phyloP scores from a whole-genome alignment of 2,888 invertebrate genomes.

The Margaritifera margaritifera region DNA sequence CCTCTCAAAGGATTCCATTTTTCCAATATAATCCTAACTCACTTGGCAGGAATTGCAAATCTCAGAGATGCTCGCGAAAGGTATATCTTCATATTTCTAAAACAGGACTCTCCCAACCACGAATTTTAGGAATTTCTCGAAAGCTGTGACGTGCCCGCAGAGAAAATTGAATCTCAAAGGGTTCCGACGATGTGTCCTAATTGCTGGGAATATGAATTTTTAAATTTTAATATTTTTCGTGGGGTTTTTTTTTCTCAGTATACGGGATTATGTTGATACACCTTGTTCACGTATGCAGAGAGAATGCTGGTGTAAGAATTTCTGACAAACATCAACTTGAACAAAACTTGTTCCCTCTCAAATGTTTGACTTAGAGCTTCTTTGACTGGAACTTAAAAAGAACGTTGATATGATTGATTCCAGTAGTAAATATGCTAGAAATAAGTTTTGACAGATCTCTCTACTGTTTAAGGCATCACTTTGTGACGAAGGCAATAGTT shows the following conservation, averaged over 20 bases:
- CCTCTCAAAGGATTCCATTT: conserved; percentile 25
- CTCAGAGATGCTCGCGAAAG: conserved; percentile 21
- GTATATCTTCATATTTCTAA: conserved; percentile 12
- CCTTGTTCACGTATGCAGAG: conserved; percentile 30
- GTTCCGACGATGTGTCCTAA: conserved; percentile 5
- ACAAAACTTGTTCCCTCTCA: conserved; percentile 13
- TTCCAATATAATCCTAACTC: conserved; percentile 24
- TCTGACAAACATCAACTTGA: conserved; percentile 25
- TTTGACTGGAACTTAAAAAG: conserved; percentile 23
- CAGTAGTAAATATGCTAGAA: conserved; percentile 14
- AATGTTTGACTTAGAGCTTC: conserved; percentile 11
- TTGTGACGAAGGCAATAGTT: no score
- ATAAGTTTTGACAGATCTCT: conserved; percentile 27
- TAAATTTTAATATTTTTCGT: no score
- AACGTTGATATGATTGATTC: conserved; percentile 5
- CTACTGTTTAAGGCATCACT: conserved; percentile 22
- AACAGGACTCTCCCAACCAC: conserved; percentile 15
- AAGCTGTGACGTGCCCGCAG: conserved; percentile 30
- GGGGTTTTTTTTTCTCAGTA: no score
- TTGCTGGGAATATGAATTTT: conserved; percentile 20
- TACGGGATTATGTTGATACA: conserved; percentile 25
- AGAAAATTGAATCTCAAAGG: neutral
- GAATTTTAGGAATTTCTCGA: conserved; percentile 26
- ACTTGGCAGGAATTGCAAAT: conserved; percentile 26
- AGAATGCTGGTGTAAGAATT: conserved; percentile 27